A percentile compares a stretch with the other conserved stretches of the same genome.
These are phyloP conservation scores for Leucophora obtusa DNA, from an alignment of 2,888 invertebrate genomes.

Conservation along the genomic window DNA sequence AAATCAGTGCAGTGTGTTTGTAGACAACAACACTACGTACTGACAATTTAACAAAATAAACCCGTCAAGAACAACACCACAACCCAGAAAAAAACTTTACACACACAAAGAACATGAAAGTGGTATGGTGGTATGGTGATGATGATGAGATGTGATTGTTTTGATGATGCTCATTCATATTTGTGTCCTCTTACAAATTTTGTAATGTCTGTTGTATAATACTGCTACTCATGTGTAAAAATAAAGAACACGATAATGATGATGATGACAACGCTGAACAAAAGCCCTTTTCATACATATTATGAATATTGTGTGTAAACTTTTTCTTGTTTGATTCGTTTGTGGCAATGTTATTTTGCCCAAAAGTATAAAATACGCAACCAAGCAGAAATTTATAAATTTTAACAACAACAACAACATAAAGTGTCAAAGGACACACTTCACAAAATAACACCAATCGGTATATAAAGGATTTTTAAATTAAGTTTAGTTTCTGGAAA, in stretches of 20 bases:
- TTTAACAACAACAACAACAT: slow-evolving; percentile 39
- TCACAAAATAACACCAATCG: slow-evolving; percentile 42
- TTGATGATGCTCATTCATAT: slow-evolving; percentile 57
- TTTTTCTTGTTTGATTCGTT: slow-evolving; percentile 37
- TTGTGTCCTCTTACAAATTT: slow-evolving; percentile 14
- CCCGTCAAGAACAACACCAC: slow-evolving; percentile 63
- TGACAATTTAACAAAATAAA: slow-evolving; percentile 22
- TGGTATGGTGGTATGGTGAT: slow-evolving; percentile 27
- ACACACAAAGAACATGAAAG: slow-evolving; percentile 12
- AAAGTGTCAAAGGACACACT: slow-evolving; percentile 62
- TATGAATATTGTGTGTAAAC: slow-evolving; percentile 20
- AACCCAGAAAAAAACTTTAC: slow-evolving; percentile 40
- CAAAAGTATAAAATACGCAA: slow-evolving; percentile 68
- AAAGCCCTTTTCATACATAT: slow-evolving; percentile 43
- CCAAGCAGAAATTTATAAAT: slow-evolving; percentile 71
- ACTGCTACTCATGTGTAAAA: slow-evolving; percentile 77
- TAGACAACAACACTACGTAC: slow-evolving; percentile 35
- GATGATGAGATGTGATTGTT: slow-evolving; percentile 49
- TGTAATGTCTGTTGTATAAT: slow-evolving; percentile 66
- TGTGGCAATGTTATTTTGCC: slow-evolving; percentile 67
- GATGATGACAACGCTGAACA: slow-evolving; percentile 11
- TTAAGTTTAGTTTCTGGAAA: not conserved
- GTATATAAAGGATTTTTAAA: slow-evolving; percentile 2
- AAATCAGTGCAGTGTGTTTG: slow-evolving; percentile 64
- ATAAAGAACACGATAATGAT: slow-evolving; percentile 61